Conservation (phyloP, 2,888 invertebrate genomes). For the Exocentrus adspersus region DNA sequence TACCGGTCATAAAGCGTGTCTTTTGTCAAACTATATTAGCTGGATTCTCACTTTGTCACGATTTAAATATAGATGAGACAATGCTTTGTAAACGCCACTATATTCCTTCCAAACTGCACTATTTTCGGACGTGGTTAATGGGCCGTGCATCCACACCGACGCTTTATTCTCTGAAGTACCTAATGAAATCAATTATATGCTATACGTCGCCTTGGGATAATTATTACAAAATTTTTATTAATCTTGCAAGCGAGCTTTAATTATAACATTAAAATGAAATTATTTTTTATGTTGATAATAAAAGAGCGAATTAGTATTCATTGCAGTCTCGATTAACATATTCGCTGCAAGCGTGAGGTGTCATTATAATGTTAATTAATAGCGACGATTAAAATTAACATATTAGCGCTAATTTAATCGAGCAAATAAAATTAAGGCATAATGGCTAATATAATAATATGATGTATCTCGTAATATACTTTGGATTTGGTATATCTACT, state of each 20-base stretch:
- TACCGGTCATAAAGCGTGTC: not conserved
- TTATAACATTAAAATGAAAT: not conserved
- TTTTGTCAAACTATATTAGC: slow-evolving; percentile 26
- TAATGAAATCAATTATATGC: not conserved
- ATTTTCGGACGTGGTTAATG: slow-evolving; percentile 26
- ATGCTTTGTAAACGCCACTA: slow-evolving; percentile 31
- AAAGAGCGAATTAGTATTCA: not conserved
- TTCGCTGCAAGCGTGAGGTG: not conserved
- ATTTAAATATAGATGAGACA: slow-evolving; percentile 39
- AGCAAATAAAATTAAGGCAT: not conserved
- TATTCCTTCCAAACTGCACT: slow-evolving; percentile 19
- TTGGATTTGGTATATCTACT: too few species aligned
- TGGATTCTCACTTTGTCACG: slow-evolving; percentile 36
- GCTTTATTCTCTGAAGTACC: slow-evolving; percentile 18
- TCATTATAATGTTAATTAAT: not conserved
- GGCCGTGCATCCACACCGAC: slow-evolving; percentile 5
- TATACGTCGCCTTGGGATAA: not conserved
- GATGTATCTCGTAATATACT: too few species aligned
- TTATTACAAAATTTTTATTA: not conserved
- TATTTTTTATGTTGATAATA: not conserved
- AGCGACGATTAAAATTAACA: not conserved
- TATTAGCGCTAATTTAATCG: not conserved
- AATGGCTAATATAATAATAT: too few species aligned
- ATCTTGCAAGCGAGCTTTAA: not conserved
- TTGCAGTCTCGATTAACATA: not conserved